Evolutionary conservation across 2,797 vertebrate species (phyloP).

Genomic region (Cygnus olor): DNA sequence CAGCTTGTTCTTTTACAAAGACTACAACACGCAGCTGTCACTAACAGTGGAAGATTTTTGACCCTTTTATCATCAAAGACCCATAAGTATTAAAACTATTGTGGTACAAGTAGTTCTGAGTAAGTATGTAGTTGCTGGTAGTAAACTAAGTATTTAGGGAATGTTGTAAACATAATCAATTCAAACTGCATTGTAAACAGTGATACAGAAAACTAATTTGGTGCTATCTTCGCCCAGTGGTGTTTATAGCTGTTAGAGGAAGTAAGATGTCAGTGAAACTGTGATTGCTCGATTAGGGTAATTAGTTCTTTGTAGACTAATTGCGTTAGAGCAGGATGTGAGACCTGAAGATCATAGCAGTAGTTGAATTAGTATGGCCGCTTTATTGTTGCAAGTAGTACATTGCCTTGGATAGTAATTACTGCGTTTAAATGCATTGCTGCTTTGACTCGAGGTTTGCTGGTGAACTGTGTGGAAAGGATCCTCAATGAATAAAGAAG

Average conservation of each 20-base stretch:
- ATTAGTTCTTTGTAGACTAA: constrained; percentile 85
- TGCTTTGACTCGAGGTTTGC: constrained; percentile 68
- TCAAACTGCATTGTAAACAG: constrained; percentile 85
- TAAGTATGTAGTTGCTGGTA: neutral
- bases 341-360: constrained; percentile 74
- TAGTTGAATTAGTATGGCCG: constrained; percentile 47
- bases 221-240: constrained; percentile 76
- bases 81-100: neutral
- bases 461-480: constrained; percentile 39
- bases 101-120: neutral
- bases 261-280: constrained; percentile 85
- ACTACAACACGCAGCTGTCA: neutral
- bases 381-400: constrained; percentile 71
- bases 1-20: neutral
- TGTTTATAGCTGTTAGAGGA: constrained; percentile 87
- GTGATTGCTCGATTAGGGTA: constrained; percentile 84
- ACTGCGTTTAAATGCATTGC: constrained; percentile 63
- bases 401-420: constrained; percentile 80
- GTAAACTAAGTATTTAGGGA: constrained; percentile 68
- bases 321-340: constrained; percentile 87
- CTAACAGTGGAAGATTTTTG: neutral
- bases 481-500: constrained; percentile 53
- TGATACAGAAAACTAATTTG: constrained; percentile 77
- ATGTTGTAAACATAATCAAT: constrained; percentile 51
- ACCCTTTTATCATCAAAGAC: neutral